A percentile compares a stretch with the other conserved stretches of the same genome.
phyloP scores from a whole-genome alignment of 1,140 invertebrate species.

The Drosophila setifemur region DNA sequence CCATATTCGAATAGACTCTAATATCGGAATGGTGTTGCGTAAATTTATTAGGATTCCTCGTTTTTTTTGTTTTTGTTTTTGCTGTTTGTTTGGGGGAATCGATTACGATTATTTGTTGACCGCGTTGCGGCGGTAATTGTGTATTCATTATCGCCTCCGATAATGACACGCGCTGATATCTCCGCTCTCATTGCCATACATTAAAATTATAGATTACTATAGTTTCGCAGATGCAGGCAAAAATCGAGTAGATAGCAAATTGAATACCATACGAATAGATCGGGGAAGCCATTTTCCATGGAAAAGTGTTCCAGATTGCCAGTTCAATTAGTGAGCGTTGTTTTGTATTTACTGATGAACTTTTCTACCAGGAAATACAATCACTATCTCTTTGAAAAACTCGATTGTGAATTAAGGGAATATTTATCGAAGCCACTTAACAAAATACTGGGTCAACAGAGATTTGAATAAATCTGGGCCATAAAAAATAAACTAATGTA shows the following conservation, averaged over 20 bases:
- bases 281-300: conserved; percentile 1
- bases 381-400: background rate
- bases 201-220: conserved; percentile 64
- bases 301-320: conserved; percentile 8
- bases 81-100: background rate
- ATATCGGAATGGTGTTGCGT: conserved; percentile 20
- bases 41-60: conserved; percentile 34
- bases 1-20: conserved; percentile 37
- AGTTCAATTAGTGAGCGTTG: conserved; percentile 22
- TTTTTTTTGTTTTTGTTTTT: conserved; percentile 3
- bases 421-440: background rate
- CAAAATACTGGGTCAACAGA: too few relatives aligned
- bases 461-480: too few relatives aligned
- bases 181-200: conserved; percentile 49
- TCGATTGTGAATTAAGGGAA: background rate
- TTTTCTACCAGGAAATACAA: conserved; percentile 4
- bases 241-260: conserved; percentile 23
- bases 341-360: conserved; percentile 4
- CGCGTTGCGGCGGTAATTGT: conserved; percentile 60
- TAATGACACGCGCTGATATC: conserved; percentile 55
- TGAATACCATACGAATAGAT: background rate
- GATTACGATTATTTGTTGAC: conserved; percentile 48
- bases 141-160: conserved; percentile 64
- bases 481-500: too few relatives aligned
- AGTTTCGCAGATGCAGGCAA: conserved; percentile 36